phyloP scores from a whole-genome alignment of 2,113 vertebrate genomes.

The Microtus richardsoni region DNA sequence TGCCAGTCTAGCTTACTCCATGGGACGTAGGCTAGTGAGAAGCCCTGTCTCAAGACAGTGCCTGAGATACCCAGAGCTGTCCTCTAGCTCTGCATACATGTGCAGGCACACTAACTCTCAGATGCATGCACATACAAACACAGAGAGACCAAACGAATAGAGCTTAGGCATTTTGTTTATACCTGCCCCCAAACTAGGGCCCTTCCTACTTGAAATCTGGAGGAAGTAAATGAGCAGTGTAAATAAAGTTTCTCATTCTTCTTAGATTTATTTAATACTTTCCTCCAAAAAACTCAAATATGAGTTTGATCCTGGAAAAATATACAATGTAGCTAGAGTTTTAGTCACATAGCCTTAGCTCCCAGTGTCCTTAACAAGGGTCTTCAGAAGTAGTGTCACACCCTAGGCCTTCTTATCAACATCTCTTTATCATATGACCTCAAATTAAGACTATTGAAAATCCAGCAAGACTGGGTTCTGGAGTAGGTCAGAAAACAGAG shows the following conservation, averaged over 20 bases:
- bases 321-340: not conserved
- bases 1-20: too few relatives aligned
- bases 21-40: not conserved
- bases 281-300: not conserved
- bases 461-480: not conserved
- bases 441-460: not conserved
- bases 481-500: not conserved
- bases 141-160: not conserved
- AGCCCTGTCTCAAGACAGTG: not conserved
- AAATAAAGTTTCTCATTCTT: not conserved
- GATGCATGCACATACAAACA: not conserved
- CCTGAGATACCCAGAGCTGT: not conserved
- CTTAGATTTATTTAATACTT: slow-evolving; percentile 30
- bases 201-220: slow-evolving; percentile 37
- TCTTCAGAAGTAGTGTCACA: not conserved
- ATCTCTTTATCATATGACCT: not conserved
- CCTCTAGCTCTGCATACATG: not conserved
- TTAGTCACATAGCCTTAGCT: not conserved
- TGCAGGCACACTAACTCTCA: not conserved
- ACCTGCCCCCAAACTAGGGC: not conserved
- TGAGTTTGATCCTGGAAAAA: not conserved
- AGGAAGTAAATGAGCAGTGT: not conserved
- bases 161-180: not conserved
- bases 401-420: not conserved
- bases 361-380: not conserved